Evolutionary conservation across 2,797 vertebrate genomes (phyloP).

Genomic region (Acipenser oxyrinchus): DNA sequence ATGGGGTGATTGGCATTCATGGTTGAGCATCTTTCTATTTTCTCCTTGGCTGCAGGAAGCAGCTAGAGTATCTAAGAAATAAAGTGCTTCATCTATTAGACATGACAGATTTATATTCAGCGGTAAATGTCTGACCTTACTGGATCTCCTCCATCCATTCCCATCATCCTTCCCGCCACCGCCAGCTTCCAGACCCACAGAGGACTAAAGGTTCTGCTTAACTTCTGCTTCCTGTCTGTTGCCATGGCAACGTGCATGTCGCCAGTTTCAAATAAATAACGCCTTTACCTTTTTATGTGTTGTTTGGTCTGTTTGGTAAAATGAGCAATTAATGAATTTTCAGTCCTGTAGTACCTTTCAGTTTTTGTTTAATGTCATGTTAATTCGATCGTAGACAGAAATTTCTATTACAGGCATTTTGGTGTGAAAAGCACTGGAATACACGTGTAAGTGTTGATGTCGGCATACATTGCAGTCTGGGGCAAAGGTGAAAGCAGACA

Average conservation of each 20-base stretch:
- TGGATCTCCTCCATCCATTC: slow-evolving; percentile 56
- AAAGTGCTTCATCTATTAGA: slow-evolving; percentile 71
- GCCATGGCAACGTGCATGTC: slow-evolving; percentile 49
- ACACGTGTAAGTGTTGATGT: too few species aligned
- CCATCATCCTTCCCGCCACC: slow-evolving; percentile 28
- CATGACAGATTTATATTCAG: slow-evolving; percentile 84
- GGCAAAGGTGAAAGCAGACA: neutral
- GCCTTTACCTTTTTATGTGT: slow-evolving; percentile 4
- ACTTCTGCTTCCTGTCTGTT: slow-evolving; percentile 49
- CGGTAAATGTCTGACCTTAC: slow-evolving; percentile 71
- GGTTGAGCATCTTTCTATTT: slow-evolving; percentile 65
- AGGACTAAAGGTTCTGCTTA: slow-evolving; percentile 48
- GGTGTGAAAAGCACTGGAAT: too few species aligned
- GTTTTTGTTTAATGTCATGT: neutral
- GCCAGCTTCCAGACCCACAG: slow-evolving; percentile 14
- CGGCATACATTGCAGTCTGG: neutral
- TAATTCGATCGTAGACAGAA: neutral
- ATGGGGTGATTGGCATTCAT: slow-evolving; percentile 61
- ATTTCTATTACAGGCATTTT: neutral
- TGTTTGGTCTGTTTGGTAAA: slow-evolving; percentile 4
- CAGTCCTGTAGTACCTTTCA: neutral
- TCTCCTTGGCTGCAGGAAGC: slow-evolving; percentile 64
- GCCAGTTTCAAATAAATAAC: slow-evolving; percentile 16
- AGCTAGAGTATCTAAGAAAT: slow-evolving; percentile 42
- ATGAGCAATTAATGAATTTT: slow-evolving; percentile 32